Conservation (phyloP, 2,113 vertebrate genomes). For the Lasiurus cinereus region DNA sequence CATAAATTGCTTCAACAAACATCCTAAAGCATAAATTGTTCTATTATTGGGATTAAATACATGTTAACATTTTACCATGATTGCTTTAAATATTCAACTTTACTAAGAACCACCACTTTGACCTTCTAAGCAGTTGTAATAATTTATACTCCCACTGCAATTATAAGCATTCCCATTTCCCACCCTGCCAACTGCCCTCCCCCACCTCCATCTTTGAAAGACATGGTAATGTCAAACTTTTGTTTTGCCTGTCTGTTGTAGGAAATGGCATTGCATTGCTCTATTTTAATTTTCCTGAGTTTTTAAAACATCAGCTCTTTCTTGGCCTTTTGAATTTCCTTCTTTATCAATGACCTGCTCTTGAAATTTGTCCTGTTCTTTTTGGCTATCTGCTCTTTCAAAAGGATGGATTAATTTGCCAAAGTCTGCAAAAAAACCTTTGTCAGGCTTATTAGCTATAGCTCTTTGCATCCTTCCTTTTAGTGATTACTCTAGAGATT, state of each 20-base stretch:
- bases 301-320: neutral
- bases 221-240: neutral
- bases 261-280: neutral
- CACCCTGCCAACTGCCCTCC: neutral
- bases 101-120: neutral
- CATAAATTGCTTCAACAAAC: neutral
- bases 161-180: neutral
- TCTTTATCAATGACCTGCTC: neutral
- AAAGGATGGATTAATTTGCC: neutral
- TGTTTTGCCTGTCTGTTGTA: neutral
- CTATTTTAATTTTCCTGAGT: conserved; percentile 22
- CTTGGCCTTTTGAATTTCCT: neutral
- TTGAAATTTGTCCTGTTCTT: neutral
- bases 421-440: neutral
- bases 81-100: conserved; percentile 31
- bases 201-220: neutral
- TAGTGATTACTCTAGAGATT: neutral
- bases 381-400: neutral
- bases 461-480: neutral
- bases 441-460: neutral
- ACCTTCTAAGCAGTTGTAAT: conserved; percentile 1
- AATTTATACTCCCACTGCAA: neutral
- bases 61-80: conserved; percentile 38
- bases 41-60: neutral
- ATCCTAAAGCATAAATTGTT: neutral